Base-by-base conservation (phyloP, 2,113 vertebrate genomes). In the Reinhardtius hippoglossoides region DNA sequence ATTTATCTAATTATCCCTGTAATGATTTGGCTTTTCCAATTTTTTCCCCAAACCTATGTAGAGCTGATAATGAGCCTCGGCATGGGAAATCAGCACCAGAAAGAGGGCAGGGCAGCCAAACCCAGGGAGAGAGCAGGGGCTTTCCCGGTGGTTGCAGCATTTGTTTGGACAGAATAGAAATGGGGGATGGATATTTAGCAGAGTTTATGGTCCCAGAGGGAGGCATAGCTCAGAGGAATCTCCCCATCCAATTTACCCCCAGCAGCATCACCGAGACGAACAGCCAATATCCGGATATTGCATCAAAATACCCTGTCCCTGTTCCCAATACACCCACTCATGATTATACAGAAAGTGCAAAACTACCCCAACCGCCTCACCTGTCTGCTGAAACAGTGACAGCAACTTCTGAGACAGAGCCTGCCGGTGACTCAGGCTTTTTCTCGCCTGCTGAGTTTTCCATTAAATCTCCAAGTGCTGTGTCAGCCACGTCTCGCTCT, bases 1-100 rank as follows among this genome's bases (percentile, higher is more conserved):
- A 87, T 81, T 83, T 85, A 85, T 85, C 81, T 86, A 83, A 92
- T 88, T 90, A 89, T 86, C 62, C 65, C 24, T 75, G 81, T 87
- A 83, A 88, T 82, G 42, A 84, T 91, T 91, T 86, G 80, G 76
- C 78, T 80, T 83, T 80, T 76, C 71, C 50, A 46, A 81, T 50
- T 87, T 50, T 61, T 58, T 74, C 35, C 59, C 61, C 66, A 42
- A 42, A 42, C 37, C 50, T 23, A 5, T 50, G 18, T 61, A 50
- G 31, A 62, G 20, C 58, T 82, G 74, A 62, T 90, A 70, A 88
- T 87, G 71, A 80, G 84, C 59, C 23, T 54, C 58, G 21, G 55
- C 72, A 21, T 74, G 84, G 67, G 78, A 82, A 83, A 81, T 74
- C 69, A 86, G 62, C 20, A 37, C n/a, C 63, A 40, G 59, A 82